phyloP scores from a whole-genome alignment of 2,888 invertebrate species.

The Dyspetes luteomarginatus region DNA sequence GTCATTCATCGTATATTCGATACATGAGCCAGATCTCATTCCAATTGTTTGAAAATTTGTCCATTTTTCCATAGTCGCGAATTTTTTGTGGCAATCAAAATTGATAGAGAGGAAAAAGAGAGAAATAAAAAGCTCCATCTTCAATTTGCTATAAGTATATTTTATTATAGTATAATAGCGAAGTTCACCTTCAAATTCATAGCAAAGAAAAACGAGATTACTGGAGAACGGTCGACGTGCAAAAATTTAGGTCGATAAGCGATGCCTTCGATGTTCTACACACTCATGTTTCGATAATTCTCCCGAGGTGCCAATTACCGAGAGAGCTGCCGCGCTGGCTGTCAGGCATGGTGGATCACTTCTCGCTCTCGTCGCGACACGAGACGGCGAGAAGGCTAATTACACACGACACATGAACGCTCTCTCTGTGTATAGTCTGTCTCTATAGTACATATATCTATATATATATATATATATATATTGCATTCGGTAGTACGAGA shows the following conservation, averaged over 20 bases:
- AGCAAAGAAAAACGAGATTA: neutral
- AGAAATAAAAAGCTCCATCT: neutral
- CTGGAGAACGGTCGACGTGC: neutral
- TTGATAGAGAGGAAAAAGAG: neutral
- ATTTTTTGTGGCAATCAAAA: neutral
- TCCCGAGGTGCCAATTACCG: conserved; percentile 16
- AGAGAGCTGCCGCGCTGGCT: neutral
- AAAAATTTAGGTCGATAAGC: neutral
- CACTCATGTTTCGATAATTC: conserved; percentile 7
- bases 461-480: neutral
- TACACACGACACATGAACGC: conserved; percentile 6
- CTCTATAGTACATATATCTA: neutral
- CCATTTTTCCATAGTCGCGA: neutral
- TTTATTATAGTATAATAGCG: neutral
- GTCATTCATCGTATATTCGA: neutral
- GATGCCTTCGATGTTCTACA: neutral
- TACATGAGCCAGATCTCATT: neutral
- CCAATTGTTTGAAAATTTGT: neutral
- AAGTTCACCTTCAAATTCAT: neutral
- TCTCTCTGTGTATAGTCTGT: neutral
- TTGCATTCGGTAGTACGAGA: conserved; percentile 24
- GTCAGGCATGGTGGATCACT: neutral
- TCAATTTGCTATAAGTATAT: neutral
- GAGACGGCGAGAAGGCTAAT: conserved; percentile 2
- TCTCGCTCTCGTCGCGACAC: neutral